A percentile compares a stretch with the other conserved stretches of the same genome.
Conservation (phyloP, 2,888 invertebrate species). For the Brassicogethes aeneus region DNA sequence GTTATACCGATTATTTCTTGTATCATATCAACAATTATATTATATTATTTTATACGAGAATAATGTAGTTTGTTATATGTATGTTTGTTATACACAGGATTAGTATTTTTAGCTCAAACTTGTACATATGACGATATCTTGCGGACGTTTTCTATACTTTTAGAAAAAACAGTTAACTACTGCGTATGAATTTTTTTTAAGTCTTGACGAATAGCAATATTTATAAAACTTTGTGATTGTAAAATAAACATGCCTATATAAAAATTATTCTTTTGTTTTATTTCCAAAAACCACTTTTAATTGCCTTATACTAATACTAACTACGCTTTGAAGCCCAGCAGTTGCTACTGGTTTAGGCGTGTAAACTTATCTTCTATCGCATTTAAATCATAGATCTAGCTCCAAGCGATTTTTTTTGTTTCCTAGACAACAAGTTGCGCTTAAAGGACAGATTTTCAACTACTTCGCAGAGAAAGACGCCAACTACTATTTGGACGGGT, state of each 20-base stretch:
- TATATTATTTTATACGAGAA: slow-evolving; percentile 14
- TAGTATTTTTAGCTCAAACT: slow-evolving; percentile 35
- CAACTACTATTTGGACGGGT: too few species aligned
- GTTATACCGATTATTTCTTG: slow-evolving; percentile 13
- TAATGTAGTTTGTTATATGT: slow-evolving; percentile 11
- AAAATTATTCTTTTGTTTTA: slow-evolving; percentile 10
- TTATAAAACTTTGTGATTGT: slow-evolving; percentile 43
- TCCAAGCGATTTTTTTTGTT: too few species aligned
- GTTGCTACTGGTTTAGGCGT: background rate
- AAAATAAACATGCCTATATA: slow-evolving; percentile 34
- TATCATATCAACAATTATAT: slow-evolving; percentile 11
- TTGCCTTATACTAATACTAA: too few species aligned
- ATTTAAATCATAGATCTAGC: too few species aligned
- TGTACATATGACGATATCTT: slow-evolving; percentile 39
- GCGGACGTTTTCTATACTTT: slow-evolving; percentile 38
- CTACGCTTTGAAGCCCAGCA: too few species aligned
- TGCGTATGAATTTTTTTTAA: slow-evolving; percentile 40
- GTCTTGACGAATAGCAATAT: slow-evolving; percentile 42
- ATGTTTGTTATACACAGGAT: slow-evolving; percentile 17
- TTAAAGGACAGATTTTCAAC: too few species aligned
- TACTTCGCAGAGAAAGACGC: slow-evolving; percentile 2
- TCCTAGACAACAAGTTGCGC: too few species aligned
- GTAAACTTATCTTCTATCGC: too few species aligned
- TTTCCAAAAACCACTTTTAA: slow-evolving; percentile 3
- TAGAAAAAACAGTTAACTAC: slow-evolving; percentile 39